These are phyloP conservation scores for Hydropsyche betteni DNA, from an alignment of 2,888 invertebrate species.

Conservation along the genomic window DNA sequence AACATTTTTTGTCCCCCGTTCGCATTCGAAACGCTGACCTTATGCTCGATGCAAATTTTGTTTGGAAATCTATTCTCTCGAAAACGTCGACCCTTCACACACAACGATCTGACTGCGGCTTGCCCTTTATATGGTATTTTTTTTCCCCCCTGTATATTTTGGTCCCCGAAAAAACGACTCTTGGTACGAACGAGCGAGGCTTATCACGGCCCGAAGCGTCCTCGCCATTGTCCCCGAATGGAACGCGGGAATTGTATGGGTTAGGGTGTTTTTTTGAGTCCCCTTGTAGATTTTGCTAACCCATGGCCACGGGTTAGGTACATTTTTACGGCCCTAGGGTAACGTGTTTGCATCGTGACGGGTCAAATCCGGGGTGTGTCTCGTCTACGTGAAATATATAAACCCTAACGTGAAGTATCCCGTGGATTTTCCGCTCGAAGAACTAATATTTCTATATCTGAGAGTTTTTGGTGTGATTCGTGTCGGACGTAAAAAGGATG, in stretches of 20 bases:
- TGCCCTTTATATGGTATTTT: not conserved
- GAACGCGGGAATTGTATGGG: not conserved
- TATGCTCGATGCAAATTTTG: not conserved
- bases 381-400: not conserved
- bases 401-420: not conserved
- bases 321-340: constrained; percentile 22
- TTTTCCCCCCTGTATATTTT: not conserved
- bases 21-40: constrained; percentile 1
- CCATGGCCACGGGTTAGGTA: not conserved
- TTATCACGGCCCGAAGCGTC: constrained; percentile 15
- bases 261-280: constrained; percentile 1
- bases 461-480: too few relatives aligned
- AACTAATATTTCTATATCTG: not conserved
- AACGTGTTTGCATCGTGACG: constrained; percentile 15
- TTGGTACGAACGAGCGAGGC: not conserved
- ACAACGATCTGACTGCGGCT: not conserved
- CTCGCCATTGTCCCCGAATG: constrained; percentile 7
- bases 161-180: not conserved
- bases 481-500: too few relatives aligned
- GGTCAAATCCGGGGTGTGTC: constrained; percentile 3
- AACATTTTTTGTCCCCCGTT: not conserved
- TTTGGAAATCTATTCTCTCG: constrained; percentile 6
- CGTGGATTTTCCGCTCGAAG: not conserved
- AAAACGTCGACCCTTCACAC: not conserved
- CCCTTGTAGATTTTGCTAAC: constrained; percentile 7